Evolutionary conservation across 2,797 vertebrate genomes (phyloP), one percentile per base, ranked within the genome.

Genomic region (Malacoctenus gilli): DNA sequence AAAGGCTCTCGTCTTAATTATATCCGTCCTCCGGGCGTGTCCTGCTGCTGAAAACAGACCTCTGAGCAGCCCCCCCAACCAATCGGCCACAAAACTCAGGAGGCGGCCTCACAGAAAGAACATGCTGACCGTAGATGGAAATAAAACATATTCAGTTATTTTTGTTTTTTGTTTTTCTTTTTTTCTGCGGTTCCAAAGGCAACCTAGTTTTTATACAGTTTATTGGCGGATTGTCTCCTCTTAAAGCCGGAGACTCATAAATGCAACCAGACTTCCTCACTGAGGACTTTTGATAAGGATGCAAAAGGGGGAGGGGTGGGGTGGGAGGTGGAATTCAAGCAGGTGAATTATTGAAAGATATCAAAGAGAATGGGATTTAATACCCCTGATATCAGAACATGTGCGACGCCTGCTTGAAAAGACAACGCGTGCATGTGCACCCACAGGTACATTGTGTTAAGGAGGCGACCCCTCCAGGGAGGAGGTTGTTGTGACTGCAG

Each of bases 11-110:
- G 83, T 86, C 83, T 90, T 91, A 91, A 92, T 92, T 89, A 89
- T 90, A 90, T 91, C 89, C 88, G 91, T 90, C 79, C 84, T 83
- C 68, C 83, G 84, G 85, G 86, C 68, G 85, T 84, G 80, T 83
- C 87, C 81, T 82, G 61, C 46, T 47, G 80, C 79, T 85, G 63
- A 73, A 76, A 88, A 84, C 74, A 74, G 64, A 85, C 59, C 79
- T 76, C 58, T 63, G 53, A 84, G 72, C 57, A 84, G 72, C 57
- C 65, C 77, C 59, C 66, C 59, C 53, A 21, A 38, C 63, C 37
- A 47, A 68, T 64, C 60, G 49, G 70, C 85, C 85, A 49, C 85
- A 87, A 85, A 82, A 70, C 85, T 80, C 75, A 79, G 51, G 20
- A 37, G 11, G 12, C 75, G 52, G 55, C 43, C 64, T 65, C 55